Percentiles rank a stretch among this genome's conserved stretches.
phyloP scores from a whole-genome alignment of 92 coral and sea anemone genomes.

The Porites evermanni region DNA sequence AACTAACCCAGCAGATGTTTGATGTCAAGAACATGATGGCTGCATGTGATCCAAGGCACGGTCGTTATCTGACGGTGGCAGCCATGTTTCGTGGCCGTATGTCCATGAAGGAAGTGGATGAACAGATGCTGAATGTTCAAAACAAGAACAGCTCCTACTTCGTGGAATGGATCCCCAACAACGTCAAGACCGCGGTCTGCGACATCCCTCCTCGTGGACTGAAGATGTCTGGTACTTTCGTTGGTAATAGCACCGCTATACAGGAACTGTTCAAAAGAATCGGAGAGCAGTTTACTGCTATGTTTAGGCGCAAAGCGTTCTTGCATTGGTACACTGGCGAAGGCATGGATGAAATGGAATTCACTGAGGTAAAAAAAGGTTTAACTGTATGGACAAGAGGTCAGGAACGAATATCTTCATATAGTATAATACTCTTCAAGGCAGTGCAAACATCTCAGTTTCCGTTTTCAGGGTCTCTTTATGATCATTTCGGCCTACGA shows the following conservation, averaged over 20 bases:
- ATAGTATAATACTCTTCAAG: too few relatives aligned
- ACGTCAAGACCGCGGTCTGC: slow-evolving; percentile 94
- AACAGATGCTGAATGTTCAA: slow-evolving; percentile 88
- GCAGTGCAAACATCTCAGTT: too few relatives aligned
- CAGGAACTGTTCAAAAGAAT: slow-evolving; percentile 94
- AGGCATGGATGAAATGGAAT: slow-evolving; percentile 99
- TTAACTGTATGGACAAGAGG: neutral
- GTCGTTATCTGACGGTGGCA: slow-evolving; percentile 91
- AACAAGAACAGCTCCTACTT: slow-evolving; percentile 95
- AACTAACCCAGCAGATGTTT: slow-evolving; percentile 93
- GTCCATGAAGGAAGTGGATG: slow-evolving; percentile 95
- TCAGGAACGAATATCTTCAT: neutral
- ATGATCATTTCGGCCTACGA: too few relatives aligned
- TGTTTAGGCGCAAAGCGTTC: slow-evolving; percentile 97
- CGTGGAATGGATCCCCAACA: slow-evolving; percentile 96
- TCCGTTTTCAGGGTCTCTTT: too few relatives aligned
- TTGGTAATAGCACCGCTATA: slow-evolving; percentile 97
- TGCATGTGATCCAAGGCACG: slow-evolving; percentile 93
- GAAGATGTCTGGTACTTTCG: slow-evolving; percentile 83
- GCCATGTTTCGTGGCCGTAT: slow-evolving; percentile 94
- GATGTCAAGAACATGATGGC: slow-evolving; percentile 98
- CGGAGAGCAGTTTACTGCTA: slow-evolving; percentile 95
- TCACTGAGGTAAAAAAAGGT: slow-evolving; percentile 78
- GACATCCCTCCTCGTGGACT: slow-evolving; percentile 92
- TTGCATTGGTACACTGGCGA: slow-evolving; percentile 98